Evolutionary conservation across 2,888 invertebrate species (phyloP).

Genomic region (Norana najaformis): DNA sequence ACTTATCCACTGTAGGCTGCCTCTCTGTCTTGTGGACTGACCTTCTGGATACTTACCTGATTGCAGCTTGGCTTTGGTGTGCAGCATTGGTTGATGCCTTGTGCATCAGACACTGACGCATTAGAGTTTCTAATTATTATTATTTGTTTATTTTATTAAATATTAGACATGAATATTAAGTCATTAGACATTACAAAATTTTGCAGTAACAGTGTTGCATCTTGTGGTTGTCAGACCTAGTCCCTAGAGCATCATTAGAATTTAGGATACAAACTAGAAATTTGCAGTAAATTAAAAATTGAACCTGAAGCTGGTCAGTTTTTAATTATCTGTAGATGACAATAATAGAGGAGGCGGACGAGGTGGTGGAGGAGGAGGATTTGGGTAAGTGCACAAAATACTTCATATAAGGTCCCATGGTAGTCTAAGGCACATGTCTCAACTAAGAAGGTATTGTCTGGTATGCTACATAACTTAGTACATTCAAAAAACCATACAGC

Average conservation of each 20-base stretch:
- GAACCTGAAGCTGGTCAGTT: conserved; percentile 9
- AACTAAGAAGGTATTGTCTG: conserved; percentile 13
- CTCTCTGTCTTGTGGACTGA: too few species aligned
- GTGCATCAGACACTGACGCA: too few species aligned
- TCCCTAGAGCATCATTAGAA: not conserved
- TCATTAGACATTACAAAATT: not conserved
- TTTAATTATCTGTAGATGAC: conserved; percentile 21
- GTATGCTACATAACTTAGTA: not conserved
- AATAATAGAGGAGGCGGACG: conserved; percentile 27
- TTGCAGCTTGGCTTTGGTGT: too few species aligned
- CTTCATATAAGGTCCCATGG: conserved; percentile 5
- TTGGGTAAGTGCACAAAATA: conserved; percentile 19
- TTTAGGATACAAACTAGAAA: not conserved
- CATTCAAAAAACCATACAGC: too few species aligned
- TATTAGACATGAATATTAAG: not conserved
- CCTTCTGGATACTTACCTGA: too few species aligned
- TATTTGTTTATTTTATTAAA: not conserved
- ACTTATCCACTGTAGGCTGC: too few species aligned
- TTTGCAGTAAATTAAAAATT: not conserved
- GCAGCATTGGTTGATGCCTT: too few species aligned
- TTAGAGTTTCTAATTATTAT: too few species aligned
- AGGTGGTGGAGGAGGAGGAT: conserved; percentile 17
- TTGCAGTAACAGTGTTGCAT: not conserved
- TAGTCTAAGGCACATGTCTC: not conserved
- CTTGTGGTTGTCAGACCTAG: not conserved